Evolutionary conservation across 2,888 invertebrate species (phyloP).

Genomic region (Trichogramma evanescens): DNA sequence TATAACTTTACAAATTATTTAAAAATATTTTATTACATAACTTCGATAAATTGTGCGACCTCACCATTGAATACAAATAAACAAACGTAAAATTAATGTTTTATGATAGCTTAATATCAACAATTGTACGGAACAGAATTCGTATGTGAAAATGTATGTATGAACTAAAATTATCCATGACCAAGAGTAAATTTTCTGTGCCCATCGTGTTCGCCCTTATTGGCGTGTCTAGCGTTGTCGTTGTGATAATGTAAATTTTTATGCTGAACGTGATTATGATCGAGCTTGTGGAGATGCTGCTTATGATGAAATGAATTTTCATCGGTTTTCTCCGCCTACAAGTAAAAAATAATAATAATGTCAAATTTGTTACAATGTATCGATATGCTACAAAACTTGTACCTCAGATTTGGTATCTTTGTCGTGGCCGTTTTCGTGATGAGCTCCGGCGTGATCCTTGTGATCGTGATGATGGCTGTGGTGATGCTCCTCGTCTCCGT

Average conservation of each 20-base stretch:
- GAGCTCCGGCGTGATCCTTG: constrained; percentile 50
- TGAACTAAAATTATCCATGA: background rate
- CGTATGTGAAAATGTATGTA: background rate
- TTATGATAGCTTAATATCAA: no score
- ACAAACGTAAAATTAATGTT: no score
- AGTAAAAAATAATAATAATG: background rate
- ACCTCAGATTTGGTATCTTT: constrained; percentile 39
- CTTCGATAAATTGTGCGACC: no score
- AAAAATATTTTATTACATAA: no score
- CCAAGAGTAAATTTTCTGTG: constrained; percentile 26
- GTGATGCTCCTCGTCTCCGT: constrained; percentile 59
- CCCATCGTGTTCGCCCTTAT: constrained; percentile 50
- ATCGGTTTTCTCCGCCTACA: constrained; percentile 51
- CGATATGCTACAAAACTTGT: background rate
- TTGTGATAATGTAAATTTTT: constrained; percentile 55
- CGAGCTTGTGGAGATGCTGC: constrained; percentile 49
- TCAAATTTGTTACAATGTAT: background rate
- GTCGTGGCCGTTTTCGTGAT: constrained; percentile 51
- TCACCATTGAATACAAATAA: no score
- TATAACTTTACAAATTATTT: no score
- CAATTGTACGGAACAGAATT: no score
- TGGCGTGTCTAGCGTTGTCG: constrained; percentile 47
- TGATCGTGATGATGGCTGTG: constrained; percentile 57
- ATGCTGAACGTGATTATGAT: constrained; percentile 53
- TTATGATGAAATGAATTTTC: constrained; percentile 54